A percentile compares a stretch with the other conserved stretches of the same genome.
Conservation (phyloP, 2,888 invertebrate genomes). For the Harmothoe impar region DNA sequence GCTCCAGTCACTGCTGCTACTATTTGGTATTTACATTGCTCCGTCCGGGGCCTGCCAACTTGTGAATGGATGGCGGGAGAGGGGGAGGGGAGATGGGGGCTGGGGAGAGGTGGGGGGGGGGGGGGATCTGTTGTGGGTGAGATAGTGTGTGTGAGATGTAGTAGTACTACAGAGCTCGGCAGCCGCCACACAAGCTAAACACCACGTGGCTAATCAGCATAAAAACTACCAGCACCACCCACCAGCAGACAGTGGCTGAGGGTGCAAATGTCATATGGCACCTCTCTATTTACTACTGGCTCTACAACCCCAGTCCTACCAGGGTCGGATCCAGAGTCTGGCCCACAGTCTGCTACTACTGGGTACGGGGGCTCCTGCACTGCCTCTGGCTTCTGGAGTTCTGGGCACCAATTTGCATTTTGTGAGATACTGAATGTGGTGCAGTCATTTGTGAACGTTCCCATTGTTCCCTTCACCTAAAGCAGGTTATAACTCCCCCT, state of each 20-base stretch:
- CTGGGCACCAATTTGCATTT: too few relatives aligned
- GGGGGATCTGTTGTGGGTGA: conserved; percentile 25
- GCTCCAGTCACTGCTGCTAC: background rate
- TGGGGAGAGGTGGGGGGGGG: background rate
- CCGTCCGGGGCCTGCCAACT: background rate
- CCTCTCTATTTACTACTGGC: background rate
- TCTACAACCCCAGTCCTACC: background rate
- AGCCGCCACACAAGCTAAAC: conserved; percentile 13
- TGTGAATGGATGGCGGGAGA: background rate
- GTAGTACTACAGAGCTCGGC: background rate
- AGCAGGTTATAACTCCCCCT: too few relatives aligned
- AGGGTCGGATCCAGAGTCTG: background rate
- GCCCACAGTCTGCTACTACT: too few relatives aligned
- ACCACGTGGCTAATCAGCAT: conserved; percentile 42
- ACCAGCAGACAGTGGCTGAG: background rate
- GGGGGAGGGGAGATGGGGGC: conserved; percentile 6
- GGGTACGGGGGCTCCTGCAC: too few relatives aligned
- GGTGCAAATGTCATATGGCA: conserved; percentile 11
- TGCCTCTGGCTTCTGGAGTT: too few relatives aligned
- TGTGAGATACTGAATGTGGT: too few relatives aligned
- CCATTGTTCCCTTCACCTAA: too few relatives aligned
- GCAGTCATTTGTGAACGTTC: too few relatives aligned
- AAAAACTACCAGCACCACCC: conserved; percentile 17
- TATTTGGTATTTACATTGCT: background rate
- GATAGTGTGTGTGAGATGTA: background rate